These are phyloP conservation scores for Apocrypta bakeri DNA, from an alignment of 1,140 invertebrate genomes.

Conservation along the genomic window DNA sequence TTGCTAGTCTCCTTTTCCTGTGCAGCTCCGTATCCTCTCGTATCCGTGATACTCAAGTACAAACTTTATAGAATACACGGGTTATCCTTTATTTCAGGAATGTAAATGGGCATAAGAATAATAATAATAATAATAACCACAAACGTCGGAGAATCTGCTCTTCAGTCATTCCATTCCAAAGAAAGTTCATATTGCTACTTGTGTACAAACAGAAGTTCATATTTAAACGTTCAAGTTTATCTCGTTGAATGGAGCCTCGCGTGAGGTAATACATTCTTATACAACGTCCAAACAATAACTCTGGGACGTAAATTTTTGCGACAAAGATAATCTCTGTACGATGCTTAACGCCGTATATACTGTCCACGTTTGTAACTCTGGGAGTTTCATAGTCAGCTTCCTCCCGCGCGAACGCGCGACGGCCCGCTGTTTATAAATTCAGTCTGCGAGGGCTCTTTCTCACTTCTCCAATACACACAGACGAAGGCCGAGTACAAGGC, in stretches of 20 bases:
- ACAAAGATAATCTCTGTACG: not conserved
- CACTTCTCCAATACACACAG: not conserved
- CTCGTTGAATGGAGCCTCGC: too few relatives aligned
- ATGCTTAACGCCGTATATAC: not conserved
- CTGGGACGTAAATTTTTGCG: not conserved
- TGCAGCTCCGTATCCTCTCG: not conserved
- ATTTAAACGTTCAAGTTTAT: not conserved
- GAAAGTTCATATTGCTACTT: not conserved
- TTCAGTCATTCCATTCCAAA: too few relatives aligned
- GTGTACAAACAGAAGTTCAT: not conserved
- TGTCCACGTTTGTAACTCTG: not conserved
- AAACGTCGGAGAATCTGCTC: too few relatives aligned
- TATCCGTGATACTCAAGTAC: not conserved
- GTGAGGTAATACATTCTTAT: not conserved
- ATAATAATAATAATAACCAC: too few relatives aligned
- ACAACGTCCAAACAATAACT: not conserved
- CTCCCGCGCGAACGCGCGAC: not conserved
- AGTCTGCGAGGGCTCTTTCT: slow-evolving; percentile 26
- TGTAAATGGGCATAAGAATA: not conserved
- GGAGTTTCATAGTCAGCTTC: not conserved
- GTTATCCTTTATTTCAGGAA: not conserved
- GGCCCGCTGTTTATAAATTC: slow-evolving; percentile 55
- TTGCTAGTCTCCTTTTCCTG: slow-evolving; percentile 44
- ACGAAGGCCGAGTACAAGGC: not conserved
- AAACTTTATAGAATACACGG: not conserved